Percentiles rank a stretch among this genome's conserved stretches.
Conservation (phyloP, 2,113 vertebrate genomes). For the Chauna torquata region DNA sequence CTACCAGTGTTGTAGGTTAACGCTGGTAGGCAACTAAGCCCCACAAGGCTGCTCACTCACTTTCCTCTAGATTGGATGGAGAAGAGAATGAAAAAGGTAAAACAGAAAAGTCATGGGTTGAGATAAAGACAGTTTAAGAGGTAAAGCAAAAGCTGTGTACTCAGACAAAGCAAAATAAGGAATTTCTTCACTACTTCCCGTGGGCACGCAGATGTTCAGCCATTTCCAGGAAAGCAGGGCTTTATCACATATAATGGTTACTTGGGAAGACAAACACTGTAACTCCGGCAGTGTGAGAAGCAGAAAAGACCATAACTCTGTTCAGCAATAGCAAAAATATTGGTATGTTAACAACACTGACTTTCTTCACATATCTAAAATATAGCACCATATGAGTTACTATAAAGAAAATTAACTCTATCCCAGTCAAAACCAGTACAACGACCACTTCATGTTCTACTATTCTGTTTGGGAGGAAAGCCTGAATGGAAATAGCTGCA, state of each 20-base stretch:
- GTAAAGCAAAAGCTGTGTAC: background rate
- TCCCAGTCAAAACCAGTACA: background rate
- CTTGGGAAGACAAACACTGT: background rate
- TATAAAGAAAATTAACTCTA: background rate
- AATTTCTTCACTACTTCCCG: background rate
- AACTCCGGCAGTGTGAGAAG: background rate
- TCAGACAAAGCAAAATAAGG: background rate
- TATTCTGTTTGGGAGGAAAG: background rate
- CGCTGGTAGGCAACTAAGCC: background rate
- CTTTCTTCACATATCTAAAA: too few relatives aligned
- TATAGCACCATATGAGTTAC: too few relatives aligned
- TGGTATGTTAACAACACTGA: background rate
- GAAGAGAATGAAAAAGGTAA: background rate
- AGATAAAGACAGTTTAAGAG: background rate
- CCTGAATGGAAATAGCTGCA: background rate
- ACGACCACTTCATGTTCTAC: background rate
- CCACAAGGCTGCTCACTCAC: background rate
- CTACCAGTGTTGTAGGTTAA: background rate
- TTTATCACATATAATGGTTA: background rate
- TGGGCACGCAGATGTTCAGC: background rate
- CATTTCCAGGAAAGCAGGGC: background rate
- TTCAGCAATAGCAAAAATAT: background rate
- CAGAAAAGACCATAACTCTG: background rate
- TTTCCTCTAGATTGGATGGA: background rate
- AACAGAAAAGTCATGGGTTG: too few relatives aligned